phyloP scores from a whole-genome alignment of 2,113 vertebrate genomes.

The Clarias macrocephalus region DNA sequence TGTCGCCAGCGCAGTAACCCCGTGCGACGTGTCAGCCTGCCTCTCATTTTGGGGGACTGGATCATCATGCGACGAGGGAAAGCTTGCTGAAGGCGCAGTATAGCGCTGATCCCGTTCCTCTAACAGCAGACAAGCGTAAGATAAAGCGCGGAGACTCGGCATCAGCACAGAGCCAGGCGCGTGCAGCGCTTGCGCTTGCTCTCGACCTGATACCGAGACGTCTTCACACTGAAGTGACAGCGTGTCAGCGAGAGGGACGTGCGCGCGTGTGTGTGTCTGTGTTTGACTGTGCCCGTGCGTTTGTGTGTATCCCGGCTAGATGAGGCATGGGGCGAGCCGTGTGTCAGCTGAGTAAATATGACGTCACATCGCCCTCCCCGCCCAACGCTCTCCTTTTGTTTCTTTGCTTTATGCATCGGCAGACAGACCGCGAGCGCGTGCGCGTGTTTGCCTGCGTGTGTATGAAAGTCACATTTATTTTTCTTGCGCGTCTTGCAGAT shows the following conservation, averaged over 20 bases:
- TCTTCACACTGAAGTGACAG: slow-evolving; percentile 25
- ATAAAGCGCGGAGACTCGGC: background rate
- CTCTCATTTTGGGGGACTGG: background rate
- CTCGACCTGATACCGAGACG: background rate
- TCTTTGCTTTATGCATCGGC: slow-evolving; percentile 29
- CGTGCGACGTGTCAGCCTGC: slow-evolving; percentile 34
- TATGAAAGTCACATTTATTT: background rate
- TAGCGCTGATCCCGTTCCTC: background rate
- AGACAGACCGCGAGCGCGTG: background rate
- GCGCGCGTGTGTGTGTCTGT: background rate
- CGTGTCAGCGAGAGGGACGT: slow-evolving; percentile 9
- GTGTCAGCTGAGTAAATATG: slow-evolving; percentile 73
- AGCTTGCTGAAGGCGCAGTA: background rate
- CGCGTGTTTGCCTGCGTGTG: background rate
- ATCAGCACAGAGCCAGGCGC: background rate
- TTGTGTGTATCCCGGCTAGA: slow-evolving; percentile 54
- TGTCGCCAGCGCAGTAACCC: slow-evolving; percentile 42
- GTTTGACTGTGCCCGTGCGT: background rate
- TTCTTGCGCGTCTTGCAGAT: background rate
- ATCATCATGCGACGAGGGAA: background rate
- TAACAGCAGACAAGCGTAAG: background rate
- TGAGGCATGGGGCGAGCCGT: slow-evolving; percentile 64
- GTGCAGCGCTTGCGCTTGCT: background rate
- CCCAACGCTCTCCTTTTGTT: slow-evolving; percentile 53
- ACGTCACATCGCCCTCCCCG: slow-evolving; percentile 64